Conservation (phyloP, 1,140 invertebrate species). For the Triops longicaudatus region DNA sequence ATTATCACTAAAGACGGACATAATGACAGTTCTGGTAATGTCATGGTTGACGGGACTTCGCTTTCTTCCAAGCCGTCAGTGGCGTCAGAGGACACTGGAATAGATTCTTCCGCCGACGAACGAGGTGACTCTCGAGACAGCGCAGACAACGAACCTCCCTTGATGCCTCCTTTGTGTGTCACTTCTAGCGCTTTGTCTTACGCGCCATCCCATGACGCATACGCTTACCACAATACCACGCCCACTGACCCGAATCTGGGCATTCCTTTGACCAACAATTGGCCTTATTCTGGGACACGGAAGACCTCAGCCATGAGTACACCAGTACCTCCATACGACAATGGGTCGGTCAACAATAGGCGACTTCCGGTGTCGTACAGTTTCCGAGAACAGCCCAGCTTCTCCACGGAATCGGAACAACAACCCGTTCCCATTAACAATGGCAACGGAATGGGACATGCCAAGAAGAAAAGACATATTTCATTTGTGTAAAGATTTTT, state of each 20-base stretch:
- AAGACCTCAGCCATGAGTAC: conserved; percentile 16
- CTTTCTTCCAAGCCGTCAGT: conserved; percentile 29
- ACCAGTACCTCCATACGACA: neutral
- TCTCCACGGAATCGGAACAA: neutral
- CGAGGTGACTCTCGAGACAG: conserved; percentile 25
- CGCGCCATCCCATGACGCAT: neutral
- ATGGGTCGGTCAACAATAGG: neutral
- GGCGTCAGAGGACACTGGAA: conserved; percentile 28
- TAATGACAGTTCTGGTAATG: neutral
- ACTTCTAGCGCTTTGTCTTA: neutral
- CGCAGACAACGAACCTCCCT: conserved; percentile 6
- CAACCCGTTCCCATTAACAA: neutral
- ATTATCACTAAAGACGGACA: conserved; percentile 19
- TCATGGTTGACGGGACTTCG: conserved; percentile 27
- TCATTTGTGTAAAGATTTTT: conserved; percentile 28
- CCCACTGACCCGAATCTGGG: conserved; percentile 16
- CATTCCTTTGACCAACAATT: conserved; percentile 7
- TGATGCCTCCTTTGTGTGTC: conserved; percentile 13
- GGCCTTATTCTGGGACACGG: neutral
- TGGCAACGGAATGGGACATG: conserved; percentile 20
- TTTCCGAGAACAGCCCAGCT: conserved; percentile 23
- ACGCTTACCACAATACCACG: neutral
- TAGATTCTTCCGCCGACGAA: conserved; percentile 24
- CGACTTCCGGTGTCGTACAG: conserved; percentile 16
- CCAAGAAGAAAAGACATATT: conserved; percentile 30